Evolutionary conservation across 2,888 invertebrate genomes (phyloP).

Genomic region (Anthophora plumipes): DNA sequence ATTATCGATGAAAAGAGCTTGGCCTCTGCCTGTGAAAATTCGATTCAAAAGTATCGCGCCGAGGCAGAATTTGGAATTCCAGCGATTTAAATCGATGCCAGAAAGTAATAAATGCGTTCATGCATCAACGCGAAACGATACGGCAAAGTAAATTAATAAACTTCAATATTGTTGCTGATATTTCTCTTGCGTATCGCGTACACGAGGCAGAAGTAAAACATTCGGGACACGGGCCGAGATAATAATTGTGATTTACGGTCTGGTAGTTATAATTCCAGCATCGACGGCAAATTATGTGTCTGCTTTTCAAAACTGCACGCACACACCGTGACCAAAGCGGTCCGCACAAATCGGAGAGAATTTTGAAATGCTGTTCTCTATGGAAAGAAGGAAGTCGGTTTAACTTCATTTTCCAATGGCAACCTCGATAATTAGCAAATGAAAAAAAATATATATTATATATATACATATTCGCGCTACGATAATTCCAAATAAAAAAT

Average conservation of each 20-base stretch:
- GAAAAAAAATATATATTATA: neutral
- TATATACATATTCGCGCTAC: neutral
- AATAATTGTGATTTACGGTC: slow-evolving; percentile 60
- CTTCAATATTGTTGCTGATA: slow-evolving; percentile 49
- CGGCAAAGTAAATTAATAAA: slow-evolving; percentile 57
- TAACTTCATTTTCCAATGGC: neutral
- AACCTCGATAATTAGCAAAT: neutral
- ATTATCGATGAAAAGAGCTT: neutral
- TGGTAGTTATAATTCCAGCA: slow-evolving; percentile 34
- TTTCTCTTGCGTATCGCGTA: slow-evolving; percentile 33
- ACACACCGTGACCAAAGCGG: neutral
- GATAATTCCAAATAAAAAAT: too few species aligned
- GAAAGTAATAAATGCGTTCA: slow-evolving; percentile 36
- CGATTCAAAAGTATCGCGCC: neutral
- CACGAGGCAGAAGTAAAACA: slow-evolving; percentile 40
- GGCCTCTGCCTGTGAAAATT: neutral
- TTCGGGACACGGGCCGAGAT: slow-evolving; percentile 33
- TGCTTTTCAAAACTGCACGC: slow-evolving; percentile 46
- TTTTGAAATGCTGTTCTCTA: neutral
- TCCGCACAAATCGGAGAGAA: neutral
- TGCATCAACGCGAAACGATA: slow-evolving; percentile 17
- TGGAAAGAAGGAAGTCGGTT: neutral
- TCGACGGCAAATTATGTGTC: slow-evolving; percentile 44
- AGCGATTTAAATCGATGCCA: slow-evolving; percentile 31
- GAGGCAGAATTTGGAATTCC: slow-evolving; percentile 1